Evolutionary conservation across 2,797 vertebrate genomes (phyloP).

Genomic region (Rhinichthys osculus): DNA sequence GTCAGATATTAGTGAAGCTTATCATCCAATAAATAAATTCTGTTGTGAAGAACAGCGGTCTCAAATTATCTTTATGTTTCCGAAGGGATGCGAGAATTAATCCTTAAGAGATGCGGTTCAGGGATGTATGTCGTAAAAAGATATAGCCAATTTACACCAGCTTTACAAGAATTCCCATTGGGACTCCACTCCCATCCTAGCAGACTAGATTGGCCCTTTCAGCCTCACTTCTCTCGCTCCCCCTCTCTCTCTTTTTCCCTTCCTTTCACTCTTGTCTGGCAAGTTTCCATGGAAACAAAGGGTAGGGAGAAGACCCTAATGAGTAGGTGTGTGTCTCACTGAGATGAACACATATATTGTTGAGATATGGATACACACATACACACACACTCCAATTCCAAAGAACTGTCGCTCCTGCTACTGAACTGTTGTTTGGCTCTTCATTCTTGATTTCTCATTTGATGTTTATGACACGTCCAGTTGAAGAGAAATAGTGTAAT

Average conservation of each 20-base stretch:
- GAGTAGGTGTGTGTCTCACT: constrained; percentile 68
- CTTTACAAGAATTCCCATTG: constrained; percentile 70
- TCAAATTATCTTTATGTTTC: constrained; percentile 51
- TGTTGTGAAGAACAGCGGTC: background rate
- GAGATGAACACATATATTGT: constrained; percentile 61
- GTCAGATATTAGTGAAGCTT: constrained; percentile 30
- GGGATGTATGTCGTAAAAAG: constrained; percentile 54
- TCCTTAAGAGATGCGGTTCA: constrained; percentile 43
- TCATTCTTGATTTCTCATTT: constrained; percentile 1
- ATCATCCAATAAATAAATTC: constrained; percentile 41
- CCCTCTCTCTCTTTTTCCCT: constrained; percentile 37
- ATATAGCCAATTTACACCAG: constrained; percentile 60
- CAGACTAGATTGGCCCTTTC: constrained; percentile 73
- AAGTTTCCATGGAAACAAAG: constrained; percentile 86
- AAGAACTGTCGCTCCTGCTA: background rate
- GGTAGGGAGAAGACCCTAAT: constrained; percentile 68
- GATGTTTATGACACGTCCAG: background rate
- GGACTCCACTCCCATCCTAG: constrained; percentile 64
- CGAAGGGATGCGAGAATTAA: constrained; percentile 48
- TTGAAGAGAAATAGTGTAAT: constrained; percentile 16
- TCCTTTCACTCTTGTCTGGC: constrained; percentile 71
- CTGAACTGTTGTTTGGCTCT: constrained; percentile 22
- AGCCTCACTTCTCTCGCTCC: constrained; percentile 54
- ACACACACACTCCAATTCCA: constrained; percentile 14
- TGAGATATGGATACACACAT: constrained; percentile 27